A percentile compares a stretch with the other conserved stretches of the same genome.
phyloP scores from a whole-genome alignment of 1,140 invertebrate species.

The Armadillidium nasatum region DNA sequence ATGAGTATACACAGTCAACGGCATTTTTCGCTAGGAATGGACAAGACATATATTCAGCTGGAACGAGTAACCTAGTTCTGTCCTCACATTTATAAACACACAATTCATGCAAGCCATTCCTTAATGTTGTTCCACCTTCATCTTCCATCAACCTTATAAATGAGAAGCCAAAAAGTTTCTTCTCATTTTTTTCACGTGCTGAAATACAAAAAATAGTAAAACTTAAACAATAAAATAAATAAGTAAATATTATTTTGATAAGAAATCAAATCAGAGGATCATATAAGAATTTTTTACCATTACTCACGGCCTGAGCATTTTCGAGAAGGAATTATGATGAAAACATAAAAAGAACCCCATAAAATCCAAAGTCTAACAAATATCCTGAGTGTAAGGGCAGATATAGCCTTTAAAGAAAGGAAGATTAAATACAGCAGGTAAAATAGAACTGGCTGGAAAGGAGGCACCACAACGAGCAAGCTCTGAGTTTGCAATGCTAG shows the following conservation, averaged over 20 bases:
- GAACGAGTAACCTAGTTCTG: conserved; percentile 58
- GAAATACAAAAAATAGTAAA: conserved; percentile 44
- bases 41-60: conserved; percentile 38
- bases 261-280: no score
- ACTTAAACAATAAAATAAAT: conserved; percentile 13
- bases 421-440: no score
- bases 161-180: conserved; percentile 86
- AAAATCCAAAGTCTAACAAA: no score
- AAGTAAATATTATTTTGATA: background rate
- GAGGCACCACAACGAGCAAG: no score
- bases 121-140: conserved; percentile 69
- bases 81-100: conserved; percentile 92
- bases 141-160: conserved; percentile 85
- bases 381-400: no score
- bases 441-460: no score
- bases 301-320: no score
- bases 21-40: conserved; percentile 49
- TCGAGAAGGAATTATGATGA: no score
- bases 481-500: no score
- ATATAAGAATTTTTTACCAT: no score
- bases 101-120: conserved; percentile 79
- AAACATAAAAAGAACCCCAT: no score
- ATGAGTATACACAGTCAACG: conserved; percentile 40
- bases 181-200: conserved; percentile 83
- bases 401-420: no score